Conservation (phyloP, 2,797 vertebrate genomes). For the Cygnus olor region DNA sequence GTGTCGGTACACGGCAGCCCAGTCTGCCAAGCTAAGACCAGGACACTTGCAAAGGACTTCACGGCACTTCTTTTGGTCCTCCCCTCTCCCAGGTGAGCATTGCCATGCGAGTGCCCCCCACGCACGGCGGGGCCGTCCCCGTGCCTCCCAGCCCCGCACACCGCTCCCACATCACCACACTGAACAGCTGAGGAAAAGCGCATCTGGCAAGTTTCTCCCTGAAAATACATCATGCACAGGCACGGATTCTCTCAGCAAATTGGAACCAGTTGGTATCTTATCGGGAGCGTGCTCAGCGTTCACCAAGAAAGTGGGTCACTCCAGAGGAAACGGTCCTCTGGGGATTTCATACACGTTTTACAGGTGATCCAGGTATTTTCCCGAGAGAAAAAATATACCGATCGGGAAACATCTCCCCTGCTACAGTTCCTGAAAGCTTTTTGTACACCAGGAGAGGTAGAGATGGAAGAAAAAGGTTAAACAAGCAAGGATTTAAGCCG, state of each 20-base stretch:
- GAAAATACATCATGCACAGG: background rate
- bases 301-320: background rate
- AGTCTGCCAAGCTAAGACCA: background rate
- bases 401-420: background rate
- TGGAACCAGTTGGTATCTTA: background rate
- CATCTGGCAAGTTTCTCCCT: background rate
- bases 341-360: background rate
- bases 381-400: background rate
- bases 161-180: background rate
- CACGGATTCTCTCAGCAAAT: background rate
- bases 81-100: background rate
- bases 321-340: background rate
- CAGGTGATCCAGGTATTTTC: background rate
- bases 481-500: background rate
- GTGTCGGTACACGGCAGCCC: background rate
- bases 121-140: fast-evolving
- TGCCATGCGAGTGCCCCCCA: background rate
- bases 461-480: background rate
- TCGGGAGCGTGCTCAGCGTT: background rate
- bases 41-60: background rate
- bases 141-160: conserved; percentile 1
- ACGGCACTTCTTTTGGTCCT: background rate
- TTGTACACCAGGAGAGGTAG: background rate
- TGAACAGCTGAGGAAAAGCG: background rate
- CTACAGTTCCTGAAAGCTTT: background rate